Base-by-base conservation (phyloP, 2,113 vertebrate species). In the Ivindomyrus marchei region DNA sequence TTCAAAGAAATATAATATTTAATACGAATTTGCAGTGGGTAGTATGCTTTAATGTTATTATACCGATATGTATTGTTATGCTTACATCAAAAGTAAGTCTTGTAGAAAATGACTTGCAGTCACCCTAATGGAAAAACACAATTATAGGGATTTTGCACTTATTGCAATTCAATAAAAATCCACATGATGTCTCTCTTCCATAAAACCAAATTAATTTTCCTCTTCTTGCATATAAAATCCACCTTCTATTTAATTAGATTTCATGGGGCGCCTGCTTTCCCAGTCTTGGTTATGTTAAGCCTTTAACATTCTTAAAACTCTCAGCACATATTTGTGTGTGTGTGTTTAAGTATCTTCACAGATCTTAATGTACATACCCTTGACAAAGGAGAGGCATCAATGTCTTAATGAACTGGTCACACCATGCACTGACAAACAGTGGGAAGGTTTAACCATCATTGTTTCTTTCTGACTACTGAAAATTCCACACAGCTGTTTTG, bases 101-200 rank as follows among this genome's bases (percentile, higher is more conserved):
- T 74, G 10, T 4, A 36, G 31, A 74, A 74, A 74, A 74, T 74
- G 1, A 74, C 66, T 74, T 74, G 66, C 31, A 36, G 58, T 9
- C 24, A 36, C 74, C 36, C 4, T 7, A 70, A 70, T 70, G 27
- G 27, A 31, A 70, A 70, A 70, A 70, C 1, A 85, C 36, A 47
- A 85, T 45, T 85, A 39, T 19, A 17, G 83, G 10, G 10, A 24
- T 47, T 85, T 85, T 4, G 46, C 5, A 45, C 83, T 70, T 47
- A 17, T 31, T 91, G 88, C 80, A 85, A 46, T 90, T 90, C 91
- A 88, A 85, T 39, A 74, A 74, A 8, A 52, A 42, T 19, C 90
- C 96, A 95, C 95, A 94, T 95, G 96, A 93, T 96, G 96, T 92
- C 96, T 94, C 70, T 95, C 93, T 96, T 92, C 94, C 94, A 93